phyloP scores from a whole-genome alignment of 2,797 vertebrate species.

The Channa striata region DNA sequence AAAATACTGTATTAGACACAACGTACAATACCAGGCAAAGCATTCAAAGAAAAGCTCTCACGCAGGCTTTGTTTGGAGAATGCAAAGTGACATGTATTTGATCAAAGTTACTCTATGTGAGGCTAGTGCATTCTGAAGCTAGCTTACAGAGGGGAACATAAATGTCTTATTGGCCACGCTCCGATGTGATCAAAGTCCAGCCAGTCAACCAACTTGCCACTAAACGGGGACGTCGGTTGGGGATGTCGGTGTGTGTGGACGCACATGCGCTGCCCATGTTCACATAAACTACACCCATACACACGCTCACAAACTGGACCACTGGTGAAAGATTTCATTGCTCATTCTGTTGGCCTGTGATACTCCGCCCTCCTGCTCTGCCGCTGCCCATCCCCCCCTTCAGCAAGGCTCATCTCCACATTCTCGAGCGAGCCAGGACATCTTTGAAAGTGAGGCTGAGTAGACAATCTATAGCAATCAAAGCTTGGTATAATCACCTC shows the following conservation, averaged over 20 bases:
- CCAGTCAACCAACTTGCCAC: neutral
- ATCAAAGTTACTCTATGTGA: neutral
- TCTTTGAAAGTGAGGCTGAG: slow-evolving; percentile 61
- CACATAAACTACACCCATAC: slow-evolving; percentile 27
- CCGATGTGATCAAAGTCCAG: neutral
- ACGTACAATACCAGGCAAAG: neutral
- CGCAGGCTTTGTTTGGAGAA: neutral
- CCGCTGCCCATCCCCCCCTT: slow-evolving; percentile 57
- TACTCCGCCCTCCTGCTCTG: slow-evolving; percentile 51
- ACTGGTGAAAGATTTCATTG: slow-evolving; percentile 56
- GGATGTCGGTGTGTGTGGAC: slow-evolving; percentile 1
- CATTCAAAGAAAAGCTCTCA: neutral
- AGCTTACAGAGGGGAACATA: neutral
- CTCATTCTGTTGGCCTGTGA: slow-evolving; percentile 71
- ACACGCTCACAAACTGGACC: slow-evolving; percentile 25
- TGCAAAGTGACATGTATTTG: neutral
- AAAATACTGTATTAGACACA: neutral
- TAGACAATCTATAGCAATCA: slow-evolving; percentile 47
- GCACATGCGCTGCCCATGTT: neutral
- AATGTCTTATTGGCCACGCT: neutral
- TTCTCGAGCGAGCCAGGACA: slow-evolving; percentile 71
- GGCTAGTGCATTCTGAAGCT: neutral
- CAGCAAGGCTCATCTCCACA: slow-evolving; percentile 63
- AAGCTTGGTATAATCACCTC: slow-evolving; percentile 28
- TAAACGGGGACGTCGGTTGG: neutral